Evolutionary conservation across 2,888 invertebrate genomes (phyloP).

Genomic region (Sminthurinus aureus): DNA sequence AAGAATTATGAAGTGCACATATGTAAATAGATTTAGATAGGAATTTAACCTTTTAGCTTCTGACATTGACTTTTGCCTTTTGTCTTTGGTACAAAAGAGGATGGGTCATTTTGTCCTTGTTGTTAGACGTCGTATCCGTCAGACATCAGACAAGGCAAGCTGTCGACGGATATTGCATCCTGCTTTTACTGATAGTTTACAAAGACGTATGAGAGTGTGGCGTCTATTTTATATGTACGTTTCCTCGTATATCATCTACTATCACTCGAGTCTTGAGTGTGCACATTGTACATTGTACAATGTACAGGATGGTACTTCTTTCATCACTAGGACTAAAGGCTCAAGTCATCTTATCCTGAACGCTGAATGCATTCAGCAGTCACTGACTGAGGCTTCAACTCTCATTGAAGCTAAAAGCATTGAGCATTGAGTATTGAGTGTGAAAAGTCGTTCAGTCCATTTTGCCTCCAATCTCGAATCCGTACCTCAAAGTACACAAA

Average conservation of each 20-base stretch:
- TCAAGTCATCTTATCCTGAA: too few relatives aligned
- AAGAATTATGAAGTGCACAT: too few relatives aligned
- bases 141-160: slow-evolving; percentile 30
- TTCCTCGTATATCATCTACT: neutral
- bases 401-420: slow-evolving; percentile 22
- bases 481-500: neutral
- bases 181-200: slow-evolving; percentile 1
- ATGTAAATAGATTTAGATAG: neutral
- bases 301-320: too few relatives aligned
- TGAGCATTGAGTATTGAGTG: slow-evolving; percentile 9
- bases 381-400: too few relatives aligned
- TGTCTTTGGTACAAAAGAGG: neutral
- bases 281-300: slow-evolving; percentile 39
- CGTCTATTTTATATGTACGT: neutral
- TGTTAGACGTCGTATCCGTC: slow-evolving; percentile 52
- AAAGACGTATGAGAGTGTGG: neutral
- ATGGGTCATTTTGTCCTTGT: slow-evolving; percentile 31
- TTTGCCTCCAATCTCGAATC: neutral
- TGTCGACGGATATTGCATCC: slow-evolving; percentile 46
- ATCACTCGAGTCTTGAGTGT: slow-evolving; percentile 38
- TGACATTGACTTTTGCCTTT: neutral
- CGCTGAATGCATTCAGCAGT: too few relatives aligned
- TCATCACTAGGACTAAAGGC: too few relatives aligned
- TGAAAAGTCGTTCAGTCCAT: slow-evolving; percentile 24
- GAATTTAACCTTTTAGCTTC: neutral